Base-by-base conservation (phyloP, 2,888 invertebrate genomes). In the Caenorhabditis macrosperma region DNA sequence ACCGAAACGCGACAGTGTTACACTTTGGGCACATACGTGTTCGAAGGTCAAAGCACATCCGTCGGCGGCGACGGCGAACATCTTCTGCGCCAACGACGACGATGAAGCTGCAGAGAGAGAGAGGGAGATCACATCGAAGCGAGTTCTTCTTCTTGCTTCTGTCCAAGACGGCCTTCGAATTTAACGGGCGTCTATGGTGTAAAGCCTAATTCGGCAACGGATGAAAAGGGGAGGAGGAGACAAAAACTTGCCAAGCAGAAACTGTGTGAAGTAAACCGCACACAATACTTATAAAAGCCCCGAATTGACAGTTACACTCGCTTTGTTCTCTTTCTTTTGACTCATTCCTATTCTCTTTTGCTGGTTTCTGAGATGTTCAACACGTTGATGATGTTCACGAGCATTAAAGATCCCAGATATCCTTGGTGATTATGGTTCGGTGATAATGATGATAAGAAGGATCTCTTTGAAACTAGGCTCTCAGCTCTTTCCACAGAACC, bases 171-270 rank as follows among this genome's bases (percentile, higher is more conserved):
- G 26, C 71, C 55, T 63, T 63, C 71, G 55, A 55, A 55, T 55
- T 54, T 52, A 54, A 54, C 35, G 59, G 67, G 48, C 48, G 59
- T 59, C 68, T 28, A n/a, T 30, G 52, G 72, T 72, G 72, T 72
- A 72, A 72, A 72, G 63, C 63, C 48, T 72, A 72, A 72, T 68
- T 68, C 59, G 66, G 15, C 9, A 38, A 30, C 2, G 38, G 26
- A 48, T 7, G 33, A 38, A 20, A 46, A 46, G 55, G n/a, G 33
- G 30, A 30, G 44, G 68, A 17, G 48, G 50, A 61, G 10, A 54
- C 38, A 69, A 63, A 69, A 71, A 71, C 71, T 71, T 71, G 71
- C 52, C 71, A 71, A 61, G 61, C 61, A 41, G n/a, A 69, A 60
- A 28, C 7, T 41, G 60, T 61, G 46, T 68, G 59, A 68, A 68